These are phyloP conservation scores for Sanderia malayensis DNA, from an alignment of 30 jellyfish, hydroid and myxozoan species.

Conservation along the genomic window DNA sequence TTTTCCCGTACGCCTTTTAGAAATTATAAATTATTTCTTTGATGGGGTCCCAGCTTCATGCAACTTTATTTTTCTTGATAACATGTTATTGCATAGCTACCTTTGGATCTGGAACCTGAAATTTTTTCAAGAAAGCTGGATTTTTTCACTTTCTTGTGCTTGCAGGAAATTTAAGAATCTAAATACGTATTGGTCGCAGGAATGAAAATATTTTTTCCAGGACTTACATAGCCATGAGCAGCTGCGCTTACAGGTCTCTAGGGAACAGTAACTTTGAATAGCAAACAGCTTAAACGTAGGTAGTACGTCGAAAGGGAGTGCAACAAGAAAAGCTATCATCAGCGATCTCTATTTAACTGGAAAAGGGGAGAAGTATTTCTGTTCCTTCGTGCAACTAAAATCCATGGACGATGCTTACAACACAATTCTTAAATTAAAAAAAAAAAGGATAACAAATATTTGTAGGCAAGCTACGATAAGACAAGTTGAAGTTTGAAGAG, in stretches of 20 bases:
- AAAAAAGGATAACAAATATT: neutral
- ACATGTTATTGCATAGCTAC: neutral
- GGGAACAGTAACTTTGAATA: constrained; percentile 2
- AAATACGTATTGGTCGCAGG: neutral
- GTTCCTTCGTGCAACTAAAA: neutral
- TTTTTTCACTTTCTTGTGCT: constrained; percentile 1
- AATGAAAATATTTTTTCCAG: neutral
- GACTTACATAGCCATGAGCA: constrained; percentile 1
- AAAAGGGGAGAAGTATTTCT: constrained; percentile 1
- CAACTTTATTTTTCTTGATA: neutral
- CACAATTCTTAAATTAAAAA: neutral
- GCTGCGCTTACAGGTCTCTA: neutral
- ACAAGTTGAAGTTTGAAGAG: neutral
- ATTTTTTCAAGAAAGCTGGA: constrained; percentile 1
- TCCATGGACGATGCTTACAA: neutral
- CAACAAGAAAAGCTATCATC: constrained; percentile 1
- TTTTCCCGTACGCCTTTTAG: constrained; percentile 1
- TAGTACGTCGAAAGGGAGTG: neutral
- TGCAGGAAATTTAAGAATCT: neutral
- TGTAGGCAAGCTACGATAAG: neutral
- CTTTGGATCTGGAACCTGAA: neutral
- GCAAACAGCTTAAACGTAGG: neutral
- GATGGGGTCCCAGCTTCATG: constrained; percentile 5
- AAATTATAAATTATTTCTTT: neutral
- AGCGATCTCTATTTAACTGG: constrained; percentile 1